Base-by-base conservation (phyloP, 2,888 invertebrate species). In the Rotaria magnacalcarata region DNA sequence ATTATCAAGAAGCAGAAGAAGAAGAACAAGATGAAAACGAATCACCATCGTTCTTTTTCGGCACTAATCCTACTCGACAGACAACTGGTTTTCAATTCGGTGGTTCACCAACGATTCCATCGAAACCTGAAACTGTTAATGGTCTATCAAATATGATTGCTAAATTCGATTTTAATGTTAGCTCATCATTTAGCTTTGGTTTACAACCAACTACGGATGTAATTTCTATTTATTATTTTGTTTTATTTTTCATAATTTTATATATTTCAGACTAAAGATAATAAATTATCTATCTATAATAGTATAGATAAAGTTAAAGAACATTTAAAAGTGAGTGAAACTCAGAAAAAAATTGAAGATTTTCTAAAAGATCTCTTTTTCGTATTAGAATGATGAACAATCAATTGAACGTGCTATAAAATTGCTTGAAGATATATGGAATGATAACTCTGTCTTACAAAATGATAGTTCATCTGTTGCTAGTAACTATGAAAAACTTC, bases 311-410 rank as follows among this genome's bases (percentile, higher is more conserved):
- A 80, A 47, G 24, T 80, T 11, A 80, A 80, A 80, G 80, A 80
- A n/a, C 14, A 47, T 47, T 10, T 80, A 10, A 43, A 80, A 47
- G 80, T 80, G n/a, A 80, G 80, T 24, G 14, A 34, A 34, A 52
- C 14, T 50, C 14, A 52, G 14, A 52, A 8, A 52, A 52, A 8
- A 52, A 3, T 52, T 16, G 14, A 52, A 34, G 34, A 34, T 34
- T 34, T 34, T 34, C 34, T 34, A 34, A 34, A 34, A 34, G 34
- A 34, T 34, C 2, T 24, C 24, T 43, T 43, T 80, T 47, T 6
- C 24, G 34, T 34, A 50, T 11, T 80, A 80, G 80, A 80, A 80
- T 80, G 47, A 80, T 47, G 80, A 80, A 24, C 47, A 80, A 80
- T 80, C 80, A 5, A n/a, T 47, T 47, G 47, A 80, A 47, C 80